Evolutionary conservation across 2,888 invertebrate genomes (phyloP).

Genomic region (Catocala nupta): DNA sequence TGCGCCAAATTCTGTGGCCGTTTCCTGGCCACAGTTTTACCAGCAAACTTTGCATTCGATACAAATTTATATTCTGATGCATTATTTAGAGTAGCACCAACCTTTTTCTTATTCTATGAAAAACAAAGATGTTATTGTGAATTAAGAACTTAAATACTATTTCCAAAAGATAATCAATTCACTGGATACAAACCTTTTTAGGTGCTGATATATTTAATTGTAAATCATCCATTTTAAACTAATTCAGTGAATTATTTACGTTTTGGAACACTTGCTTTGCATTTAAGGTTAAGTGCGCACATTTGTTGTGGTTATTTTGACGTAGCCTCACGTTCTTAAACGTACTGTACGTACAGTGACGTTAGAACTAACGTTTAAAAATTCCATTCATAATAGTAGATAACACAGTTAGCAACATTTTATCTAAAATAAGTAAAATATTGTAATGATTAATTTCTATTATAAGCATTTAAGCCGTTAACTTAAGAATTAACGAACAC

Average conservation of each 20-base stretch:
- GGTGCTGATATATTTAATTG: conserved; percentile 79
- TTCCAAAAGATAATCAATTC: background rate
- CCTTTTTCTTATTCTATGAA: conserved; percentile 65
- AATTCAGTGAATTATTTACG: conserved; percentile 31
- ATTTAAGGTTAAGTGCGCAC: conserved; percentile 69
- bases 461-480: too few relatives aligned
- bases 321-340: conserved; percentile 38
- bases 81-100: conserved; percentile 58
- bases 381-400: too few relatives aligned
- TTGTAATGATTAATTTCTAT: too few relatives aligned
- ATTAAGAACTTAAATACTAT: background rate
- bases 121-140: conserved; percentile 22
- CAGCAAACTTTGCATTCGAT: conserved; percentile 75
- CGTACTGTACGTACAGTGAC: background rate
- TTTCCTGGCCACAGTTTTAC: conserved; percentile 82
- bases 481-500: too few relatives aligned
- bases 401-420: too few relatives aligned
- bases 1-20: conserved; percentile 66
- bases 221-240: conserved; percentile 79
- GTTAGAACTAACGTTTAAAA: background rate
- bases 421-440: too few relatives aligned
- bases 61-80: conserved; percentile 77
- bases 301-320: conserved; percentile 54
- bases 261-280: conserved; percentile 20
- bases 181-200: conserved; percentile 67